Conservation (phyloP, 2,113 vertebrate genomes). For the Microcebus jonahi region DNA sequence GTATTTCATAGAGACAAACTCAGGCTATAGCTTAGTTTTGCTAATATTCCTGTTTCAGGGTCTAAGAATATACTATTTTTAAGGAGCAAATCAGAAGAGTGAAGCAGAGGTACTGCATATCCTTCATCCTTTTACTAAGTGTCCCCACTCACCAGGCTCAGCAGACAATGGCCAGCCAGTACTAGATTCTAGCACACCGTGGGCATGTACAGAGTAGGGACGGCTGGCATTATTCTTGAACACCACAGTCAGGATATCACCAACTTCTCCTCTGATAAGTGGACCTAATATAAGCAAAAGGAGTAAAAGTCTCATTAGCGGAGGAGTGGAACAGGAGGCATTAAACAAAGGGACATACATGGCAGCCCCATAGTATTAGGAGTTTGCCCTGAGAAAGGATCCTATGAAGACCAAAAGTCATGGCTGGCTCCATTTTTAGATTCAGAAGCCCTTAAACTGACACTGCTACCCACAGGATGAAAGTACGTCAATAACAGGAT, state of each 20-base stretch:
- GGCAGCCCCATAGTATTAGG: neutral
- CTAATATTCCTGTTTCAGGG: neutral
- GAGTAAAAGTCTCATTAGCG: conserved; percentile 42
- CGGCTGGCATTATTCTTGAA: conserved; percentile 87
- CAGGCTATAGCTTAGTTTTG: neutral
- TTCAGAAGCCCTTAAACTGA: conserved; percentile 7
- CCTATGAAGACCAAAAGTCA: neutral
- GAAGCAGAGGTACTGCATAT: neutral
- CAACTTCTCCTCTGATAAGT: conserved; percentile 86
- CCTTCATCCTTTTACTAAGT: neutral
- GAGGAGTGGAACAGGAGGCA: neutral
- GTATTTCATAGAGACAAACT: neutral
- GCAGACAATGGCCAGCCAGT: conserved; percentile 55
- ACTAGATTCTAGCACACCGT: conserved; percentile 84
- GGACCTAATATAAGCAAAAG: conserved; percentile 81
- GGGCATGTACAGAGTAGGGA: conserved; percentile 86
- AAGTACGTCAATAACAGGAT: neutral
- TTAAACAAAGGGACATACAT: neutral
- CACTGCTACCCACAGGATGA: neutral
- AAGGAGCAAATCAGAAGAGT: neutral
- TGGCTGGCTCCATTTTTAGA: neutral
- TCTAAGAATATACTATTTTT: neutral
- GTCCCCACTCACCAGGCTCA: conserved; percentile 82
- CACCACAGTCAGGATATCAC: conserved; percentile 86
- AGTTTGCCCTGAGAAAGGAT: neutral